Conservation (phyloP, 1,140 invertebrate genomes). For the Papilio polytes region DNA sequence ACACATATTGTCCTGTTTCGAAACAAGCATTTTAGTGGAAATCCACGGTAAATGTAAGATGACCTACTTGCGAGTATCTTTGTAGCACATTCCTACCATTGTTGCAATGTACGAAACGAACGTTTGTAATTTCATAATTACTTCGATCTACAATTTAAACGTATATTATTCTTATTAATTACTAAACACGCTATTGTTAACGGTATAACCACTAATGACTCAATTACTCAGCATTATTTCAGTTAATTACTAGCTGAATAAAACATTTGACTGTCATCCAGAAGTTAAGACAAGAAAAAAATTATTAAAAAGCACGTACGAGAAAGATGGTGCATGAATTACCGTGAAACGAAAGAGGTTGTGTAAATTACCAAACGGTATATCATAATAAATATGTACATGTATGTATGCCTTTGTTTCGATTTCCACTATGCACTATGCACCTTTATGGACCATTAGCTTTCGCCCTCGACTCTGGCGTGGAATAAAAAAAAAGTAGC, state of each 20-base stretch:
- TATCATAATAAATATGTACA: too few species aligned
- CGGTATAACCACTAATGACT: neutral
- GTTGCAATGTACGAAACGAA: neutral
- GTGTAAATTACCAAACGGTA: too few species aligned
- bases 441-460: neutral
- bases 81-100: neutral
- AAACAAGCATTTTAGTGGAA: too few species aligned
- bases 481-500: too few species aligned
- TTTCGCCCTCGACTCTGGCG: too few species aligned
- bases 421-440: neutral
- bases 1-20: too few species aligned
- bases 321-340: too few species aligned
- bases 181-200: constrained; percentile 1
- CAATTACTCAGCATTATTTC: constrained; percentile 10
- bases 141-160: neutral
- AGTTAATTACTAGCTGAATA: neutral
- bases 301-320: neutral
- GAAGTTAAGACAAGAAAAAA: neutral
- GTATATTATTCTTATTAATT: constrained; percentile 12
- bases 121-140: constrained; percentile 3
- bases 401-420: too few species aligned
- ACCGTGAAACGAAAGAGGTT: too few species aligned
- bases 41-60: neutral
- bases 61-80: neutral
- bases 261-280: neutral